phyloP scores from a whole-genome alignment of 1,140 invertebrate species.

The Medauroidea extradentata region DNA sequence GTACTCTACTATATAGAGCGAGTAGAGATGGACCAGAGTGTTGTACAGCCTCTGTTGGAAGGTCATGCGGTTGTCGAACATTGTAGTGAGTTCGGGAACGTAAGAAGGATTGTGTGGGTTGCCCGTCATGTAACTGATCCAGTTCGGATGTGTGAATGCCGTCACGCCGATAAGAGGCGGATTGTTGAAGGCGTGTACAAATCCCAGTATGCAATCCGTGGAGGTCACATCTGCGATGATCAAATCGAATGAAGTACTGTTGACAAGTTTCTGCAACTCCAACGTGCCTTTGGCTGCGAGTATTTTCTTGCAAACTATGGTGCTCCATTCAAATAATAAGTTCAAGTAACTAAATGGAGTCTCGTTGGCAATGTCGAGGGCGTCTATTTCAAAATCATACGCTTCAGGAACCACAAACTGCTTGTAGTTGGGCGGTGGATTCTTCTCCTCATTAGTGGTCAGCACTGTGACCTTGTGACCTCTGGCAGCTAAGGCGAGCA shows the following conservation, averaged over 20 bases:
- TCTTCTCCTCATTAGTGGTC: conserved; percentile 52
- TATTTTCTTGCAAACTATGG: not conserved
- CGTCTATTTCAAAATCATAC: not conserved
- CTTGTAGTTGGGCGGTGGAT: conserved; percentile 40
- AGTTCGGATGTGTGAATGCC: not conserved
- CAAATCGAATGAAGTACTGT: not conserved
- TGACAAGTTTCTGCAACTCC: not conserved
- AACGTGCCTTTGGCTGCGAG: not conserved
- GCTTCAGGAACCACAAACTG: not conserved
- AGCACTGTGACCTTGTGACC: conserved; percentile 66
- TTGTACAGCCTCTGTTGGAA: not conserved
- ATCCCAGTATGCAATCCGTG: conserved; percentile 1
- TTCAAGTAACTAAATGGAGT: too few relatives aligned
- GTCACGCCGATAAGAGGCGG: conserved; percentile 10
- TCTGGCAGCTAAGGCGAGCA: conserved; percentile 55
- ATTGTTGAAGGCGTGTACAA: not conserved
- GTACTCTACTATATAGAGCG: not conserved
- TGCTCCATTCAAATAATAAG: not conserved
- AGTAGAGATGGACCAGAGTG: not conserved
- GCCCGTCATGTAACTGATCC: conserved; percentile 1
- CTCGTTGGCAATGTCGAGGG: too few relatives aligned
- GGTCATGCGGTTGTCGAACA: not conserved
- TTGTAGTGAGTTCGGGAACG: not conserved
- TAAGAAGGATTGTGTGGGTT: not conserved
- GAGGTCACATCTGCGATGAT: not conserved